Evolutionary conservation across 2,888 invertebrate genomes (phyloP).

Genomic region (Holacanthella duospinosa): DNA sequence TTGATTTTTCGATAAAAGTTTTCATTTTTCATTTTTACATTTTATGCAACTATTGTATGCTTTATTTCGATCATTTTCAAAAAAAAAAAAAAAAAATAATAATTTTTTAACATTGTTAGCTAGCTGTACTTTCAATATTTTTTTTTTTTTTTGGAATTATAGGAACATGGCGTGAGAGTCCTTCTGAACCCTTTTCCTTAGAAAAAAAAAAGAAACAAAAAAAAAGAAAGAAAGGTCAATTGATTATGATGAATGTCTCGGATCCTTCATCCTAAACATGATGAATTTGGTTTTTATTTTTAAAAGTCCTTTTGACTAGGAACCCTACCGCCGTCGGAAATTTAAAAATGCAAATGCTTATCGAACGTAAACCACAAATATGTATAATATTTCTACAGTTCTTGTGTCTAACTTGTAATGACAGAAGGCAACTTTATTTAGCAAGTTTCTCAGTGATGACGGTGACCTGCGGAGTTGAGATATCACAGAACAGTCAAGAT

Average conservation of each 20-base stretch:
- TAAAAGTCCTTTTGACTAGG: neutral
- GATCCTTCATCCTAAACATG: neutral
- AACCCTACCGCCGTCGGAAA: neutral
- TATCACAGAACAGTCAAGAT: conserved; percentile 11
- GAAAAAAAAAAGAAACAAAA: too few relatives aligned
- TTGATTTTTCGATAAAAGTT: too few relatives aligned
- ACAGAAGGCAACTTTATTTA: too few relatives aligned
- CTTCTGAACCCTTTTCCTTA: too few relatives aligned
- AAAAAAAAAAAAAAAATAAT: too few relatives aligned
- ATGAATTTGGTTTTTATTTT: neutral
- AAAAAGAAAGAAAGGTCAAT: neutral
- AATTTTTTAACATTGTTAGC: neutral
- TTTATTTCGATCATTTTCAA: too few relatives aligned
- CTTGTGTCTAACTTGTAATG: too few relatives aligned
- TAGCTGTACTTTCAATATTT: neutral
- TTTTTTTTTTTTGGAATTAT: neutral
- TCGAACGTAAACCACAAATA: neutral
- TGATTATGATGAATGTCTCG: conserved; percentile 3
- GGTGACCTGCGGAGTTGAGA: conserved; percentile 8
- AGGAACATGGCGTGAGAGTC: too few relatives aligned
- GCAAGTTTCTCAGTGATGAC: too few relatives aligned
- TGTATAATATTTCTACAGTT: too few relatives aligned
- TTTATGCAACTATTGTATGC: too few relatives aligned
- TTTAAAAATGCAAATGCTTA: neutral
- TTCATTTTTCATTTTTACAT: too few relatives aligned